Conservation (phyloP, 2,113 vertebrate species). For the Chelonoidis abingdonii region DNA sequence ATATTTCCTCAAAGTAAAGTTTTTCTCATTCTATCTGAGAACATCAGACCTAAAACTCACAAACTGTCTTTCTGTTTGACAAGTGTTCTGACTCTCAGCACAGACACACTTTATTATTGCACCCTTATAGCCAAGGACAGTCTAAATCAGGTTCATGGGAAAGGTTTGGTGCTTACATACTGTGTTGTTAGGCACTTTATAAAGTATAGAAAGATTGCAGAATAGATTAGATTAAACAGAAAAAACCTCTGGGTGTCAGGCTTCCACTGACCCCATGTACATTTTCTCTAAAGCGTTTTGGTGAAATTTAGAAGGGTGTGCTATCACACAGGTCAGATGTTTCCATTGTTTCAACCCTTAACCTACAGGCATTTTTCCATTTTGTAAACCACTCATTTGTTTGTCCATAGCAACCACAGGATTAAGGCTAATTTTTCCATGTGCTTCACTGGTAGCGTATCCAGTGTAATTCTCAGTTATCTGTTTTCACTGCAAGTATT, state of each 20-base stretch:
- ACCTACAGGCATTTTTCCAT: slow-evolving; percentile 8
- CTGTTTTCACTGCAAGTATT: neutral
- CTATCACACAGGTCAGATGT: neutral
- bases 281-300: neutral
- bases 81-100: neutral
- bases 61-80: neutral
- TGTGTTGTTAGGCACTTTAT: neutral
- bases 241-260: neutral
- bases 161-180: neutral
- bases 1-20: neutral
- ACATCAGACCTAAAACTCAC: neutral
- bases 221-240: neutral
- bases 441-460: neutral
- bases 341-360: neutral
- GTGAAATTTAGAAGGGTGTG: neutral
- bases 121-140: neutral
- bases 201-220: neutral
- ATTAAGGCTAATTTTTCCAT: neutral
- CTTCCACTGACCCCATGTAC: neutral
- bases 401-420: slow-evolving; percentile 1
- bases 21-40: neutral
- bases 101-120: neutral
- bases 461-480: neutral
- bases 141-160: neutral
- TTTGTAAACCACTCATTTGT: neutral